Evolutionary conservation across 53 echinoderm and acorn worm species (phyloP).

Genomic region (Pentamera pediparva): DNA sequence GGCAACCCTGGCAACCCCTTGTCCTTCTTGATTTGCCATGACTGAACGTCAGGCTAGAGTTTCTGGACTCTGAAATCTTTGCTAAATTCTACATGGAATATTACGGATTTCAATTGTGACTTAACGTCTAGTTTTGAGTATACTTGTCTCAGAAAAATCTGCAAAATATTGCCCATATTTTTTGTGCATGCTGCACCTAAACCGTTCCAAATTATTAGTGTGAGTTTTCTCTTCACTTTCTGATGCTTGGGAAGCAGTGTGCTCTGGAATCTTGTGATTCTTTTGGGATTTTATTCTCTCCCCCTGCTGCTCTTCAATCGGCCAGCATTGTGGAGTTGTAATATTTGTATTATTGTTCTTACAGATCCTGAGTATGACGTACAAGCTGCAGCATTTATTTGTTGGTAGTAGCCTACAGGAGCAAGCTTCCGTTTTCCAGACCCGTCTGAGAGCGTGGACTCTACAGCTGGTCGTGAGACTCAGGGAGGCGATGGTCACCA

Average conservation of each 20-base stretch:
- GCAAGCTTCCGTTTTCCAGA: constrained; percentile 65
- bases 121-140: too few relatives aligned
- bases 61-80: too few relatives aligned
- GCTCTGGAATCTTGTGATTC: not conserved
- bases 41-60: not conserved
- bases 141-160: too few relatives aligned
- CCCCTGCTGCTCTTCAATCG: not conserved
- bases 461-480: constrained; percentile 74
- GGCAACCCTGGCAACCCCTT: not conserved
- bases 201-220: too few relatives aligned
- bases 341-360: not conserved
- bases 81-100: too few relatives aligned
- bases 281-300: not conserved
- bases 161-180: not conserved
- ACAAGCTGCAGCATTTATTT: constrained; percentile 84
- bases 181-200: too few relatives aligned
- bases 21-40: not conserved
- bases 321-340: not conserved
- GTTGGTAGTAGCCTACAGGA: constrained; percentile 76
- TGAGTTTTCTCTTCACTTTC: not conserved
- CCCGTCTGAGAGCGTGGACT: constrained; percentile 84
- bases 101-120: too few relatives aligned
- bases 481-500: constrained; percentile 51
- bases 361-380: constrained; percentile 72
- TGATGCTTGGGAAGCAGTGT: not conserved